Evolutionary conservation across 1,140 invertebrate species (phyloP).

Genomic region (Lordiphosa stackelbergi): DNA sequence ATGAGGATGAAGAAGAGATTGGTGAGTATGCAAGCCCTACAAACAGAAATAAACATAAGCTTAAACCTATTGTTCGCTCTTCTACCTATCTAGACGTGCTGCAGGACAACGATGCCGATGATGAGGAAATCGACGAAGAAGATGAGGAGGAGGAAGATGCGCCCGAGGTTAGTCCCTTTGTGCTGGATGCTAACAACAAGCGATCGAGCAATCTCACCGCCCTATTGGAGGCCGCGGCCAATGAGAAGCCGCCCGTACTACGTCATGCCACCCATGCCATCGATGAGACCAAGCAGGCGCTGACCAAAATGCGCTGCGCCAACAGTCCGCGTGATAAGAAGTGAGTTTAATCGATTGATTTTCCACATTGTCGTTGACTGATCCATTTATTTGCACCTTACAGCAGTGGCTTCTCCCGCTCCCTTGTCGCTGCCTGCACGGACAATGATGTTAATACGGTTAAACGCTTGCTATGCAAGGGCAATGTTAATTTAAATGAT

Average conservation of each 20-base stretch:
- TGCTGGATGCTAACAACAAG: conserved; percentile 61
- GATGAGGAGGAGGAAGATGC: conserved; percentile 68
- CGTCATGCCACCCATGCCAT: conserved; percentile 81
- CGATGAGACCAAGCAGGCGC: conserved; percentile 95
- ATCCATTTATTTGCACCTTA: conserved; percentile 15
- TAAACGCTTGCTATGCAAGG: conserved; percentile 92
- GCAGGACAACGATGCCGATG: conserved; percentile 73
- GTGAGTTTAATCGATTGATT: conserved; percentile 38
- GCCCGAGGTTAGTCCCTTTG: conserved; percentile 61
- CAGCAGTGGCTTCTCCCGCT: conserved; percentile 73
- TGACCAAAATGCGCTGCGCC: conserved; percentile 95
- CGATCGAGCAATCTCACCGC: conserved; percentile 66
- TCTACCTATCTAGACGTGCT: conserved; percentile 35
- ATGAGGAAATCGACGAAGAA: conserved; percentile 75
- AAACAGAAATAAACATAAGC: neutral
- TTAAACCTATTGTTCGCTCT: neutral
- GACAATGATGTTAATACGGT: conserved; percentile 95
- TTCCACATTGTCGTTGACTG: conserved; percentile 1
- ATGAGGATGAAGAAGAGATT: conserved; percentile 72
- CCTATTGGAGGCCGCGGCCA: conserved; percentile 79
- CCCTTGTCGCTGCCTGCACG: conserved; percentile 84
- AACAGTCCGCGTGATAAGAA: conserved; percentile 79
- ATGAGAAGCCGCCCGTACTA: conserved; percentile 81
- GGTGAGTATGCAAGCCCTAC: conserved; percentile 23
- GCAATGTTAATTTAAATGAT: conserved; percentile 90